These are phyloP conservation scores for Lasioglossum calceatum DNA, from an alignment of 2,888 invertebrate genomes.

Conservation along the genomic window DNA sequence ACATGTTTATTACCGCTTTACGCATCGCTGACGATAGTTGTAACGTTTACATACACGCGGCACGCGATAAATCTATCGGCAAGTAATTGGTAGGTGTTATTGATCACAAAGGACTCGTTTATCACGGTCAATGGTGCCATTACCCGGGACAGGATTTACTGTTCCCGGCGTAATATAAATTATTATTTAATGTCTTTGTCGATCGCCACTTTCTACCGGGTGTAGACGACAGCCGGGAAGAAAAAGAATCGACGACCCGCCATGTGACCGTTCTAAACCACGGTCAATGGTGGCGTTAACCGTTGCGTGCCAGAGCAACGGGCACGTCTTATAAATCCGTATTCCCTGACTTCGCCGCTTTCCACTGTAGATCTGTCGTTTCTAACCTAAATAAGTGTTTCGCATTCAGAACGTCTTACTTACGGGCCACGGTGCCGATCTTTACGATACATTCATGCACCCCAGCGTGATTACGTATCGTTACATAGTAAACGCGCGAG, in stretches of 20 bases:
- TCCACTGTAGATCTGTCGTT: slow-evolving; percentile 42
- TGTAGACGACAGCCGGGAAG: not conserved
- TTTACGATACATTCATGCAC: slow-evolving; percentile 21
- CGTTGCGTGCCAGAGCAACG: not conserved
- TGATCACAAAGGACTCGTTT: slow-evolving; percentile 62
- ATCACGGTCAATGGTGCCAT: slow-evolving; percentile 59
- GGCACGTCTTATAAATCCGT: slow-evolving; percentile 26
- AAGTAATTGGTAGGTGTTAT: slow-evolving; percentile 66
- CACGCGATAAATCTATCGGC: slow-evolving; percentile 59
- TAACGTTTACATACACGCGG: slow-evolving; percentile 37
- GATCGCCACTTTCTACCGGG: slow-evolving; percentile 21
- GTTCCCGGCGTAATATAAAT: slow-evolving; percentile 36
- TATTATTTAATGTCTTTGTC: slow-evolving; percentile 50
- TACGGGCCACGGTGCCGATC: not conserved
- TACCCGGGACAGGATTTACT: slow-evolving; percentile 46
- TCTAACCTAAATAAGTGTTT: not conserved
- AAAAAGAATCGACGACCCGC: slow-evolving; percentile 10
- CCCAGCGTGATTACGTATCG: not conserved
- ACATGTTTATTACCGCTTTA: slow-evolving; percentile 62
- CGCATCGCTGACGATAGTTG: slow-evolving; percentile 59
- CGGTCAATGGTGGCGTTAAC: slow-evolving; percentile 18
- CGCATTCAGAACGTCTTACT: slow-evolving; percentile 27
- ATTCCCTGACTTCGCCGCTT: slow-evolving; percentile 38
- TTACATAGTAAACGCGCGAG: not conserved
- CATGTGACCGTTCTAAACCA: slow-evolving; percentile 12